Evolutionary conservation across 2,888 invertebrate genomes (phyloP), one percentile per base, ranked within the genome.

Genomic region (Synergus itoensis): DNA sequence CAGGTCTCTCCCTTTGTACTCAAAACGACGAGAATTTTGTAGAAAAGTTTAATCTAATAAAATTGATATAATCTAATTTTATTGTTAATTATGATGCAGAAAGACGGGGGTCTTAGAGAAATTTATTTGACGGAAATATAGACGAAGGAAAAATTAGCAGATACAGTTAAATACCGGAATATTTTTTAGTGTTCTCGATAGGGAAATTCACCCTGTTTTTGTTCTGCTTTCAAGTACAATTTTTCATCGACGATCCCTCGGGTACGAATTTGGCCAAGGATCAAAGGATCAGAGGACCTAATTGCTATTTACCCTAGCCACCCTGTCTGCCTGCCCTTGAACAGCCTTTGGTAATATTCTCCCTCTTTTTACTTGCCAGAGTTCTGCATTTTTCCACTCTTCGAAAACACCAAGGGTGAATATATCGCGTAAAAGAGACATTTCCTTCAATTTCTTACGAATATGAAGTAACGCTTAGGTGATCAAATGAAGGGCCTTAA

Each of bases 241-340:
- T 82, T 83, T 83, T 83, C 83, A 83, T 82, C 79, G 79, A 63
- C 53, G 53, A 36, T 53, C 48, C 73, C 53, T 73, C 9, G 36
- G 36, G 53, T 40, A 53, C 7, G 48, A 73, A 78, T 78, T 79
- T 78, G 57, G 76, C 76, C 64, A 76, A 57, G 81, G 86, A 87
- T 87, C 85, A 87, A 86, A 86, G 84, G 86, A 87, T 86, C 84
- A 82, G 64, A 65, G 69, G 41, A 75, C 79, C 82, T 86, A 86
- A 86, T 88, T 85, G 82, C 82, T 85, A 83, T 87, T 87, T 85
- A 84, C 84, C 82, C 82, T 80, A 79, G 77, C 79, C 79, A 57
- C 79, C 77, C 77, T 78, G n/a, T 79, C 76, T 63, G 57, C 77
- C 77, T 28, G 63, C 77, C 79, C 79, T 76, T 77, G 78, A 80